phyloP scores from a whole-genome alignment of 2,113 vertebrate species.

The Phrynosoma blainvillii region DNA sequence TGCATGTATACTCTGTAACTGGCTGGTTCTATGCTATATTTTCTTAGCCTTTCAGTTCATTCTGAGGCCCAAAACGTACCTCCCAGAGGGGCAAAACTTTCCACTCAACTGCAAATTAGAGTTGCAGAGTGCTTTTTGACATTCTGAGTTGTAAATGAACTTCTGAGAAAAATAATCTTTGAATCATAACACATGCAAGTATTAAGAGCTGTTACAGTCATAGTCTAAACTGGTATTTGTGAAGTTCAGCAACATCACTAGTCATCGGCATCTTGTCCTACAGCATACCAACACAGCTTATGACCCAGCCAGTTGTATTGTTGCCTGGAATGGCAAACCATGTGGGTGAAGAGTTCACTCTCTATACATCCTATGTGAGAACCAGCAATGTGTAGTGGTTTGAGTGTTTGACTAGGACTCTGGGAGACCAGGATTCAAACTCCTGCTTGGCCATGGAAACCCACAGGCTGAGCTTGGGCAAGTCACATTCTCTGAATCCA shows the following conservation, averaged over 20 bases:
- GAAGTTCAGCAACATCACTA: not conserved
- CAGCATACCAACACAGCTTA: not conserved
- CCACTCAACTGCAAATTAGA: not conserved
- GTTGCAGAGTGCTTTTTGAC: too few relatives aligned
- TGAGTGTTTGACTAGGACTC: not conserved
- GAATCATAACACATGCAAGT: not conserved
- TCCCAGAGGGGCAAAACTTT: not conserved
- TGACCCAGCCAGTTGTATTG: not conserved
- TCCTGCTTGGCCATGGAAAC: too few relatives aligned
- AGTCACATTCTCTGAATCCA: too few relatives aligned
- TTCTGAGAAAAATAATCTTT: not conserved
- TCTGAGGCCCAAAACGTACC: not conserved
- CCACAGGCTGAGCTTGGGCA: too few relatives aligned
- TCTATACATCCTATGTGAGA: too few relatives aligned
- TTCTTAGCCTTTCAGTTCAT: too few relatives aligned
- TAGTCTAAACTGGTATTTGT: not conserved
- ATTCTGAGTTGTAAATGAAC: not conserved
- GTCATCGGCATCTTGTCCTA: not conserved
- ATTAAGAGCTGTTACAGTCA: not conserved
- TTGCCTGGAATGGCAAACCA: not conserved
- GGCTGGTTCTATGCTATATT: too few relatives aligned
- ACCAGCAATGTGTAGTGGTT: too few relatives aligned
- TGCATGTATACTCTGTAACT: too few relatives aligned
- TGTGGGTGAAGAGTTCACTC: not conserved
- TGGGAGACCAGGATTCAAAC: not conserved